These are phyloP conservation scores for Drosophila paranaensis DNA, from an alignment of 2,888 invertebrate genomes.

Conservation along the genomic window DNA sequence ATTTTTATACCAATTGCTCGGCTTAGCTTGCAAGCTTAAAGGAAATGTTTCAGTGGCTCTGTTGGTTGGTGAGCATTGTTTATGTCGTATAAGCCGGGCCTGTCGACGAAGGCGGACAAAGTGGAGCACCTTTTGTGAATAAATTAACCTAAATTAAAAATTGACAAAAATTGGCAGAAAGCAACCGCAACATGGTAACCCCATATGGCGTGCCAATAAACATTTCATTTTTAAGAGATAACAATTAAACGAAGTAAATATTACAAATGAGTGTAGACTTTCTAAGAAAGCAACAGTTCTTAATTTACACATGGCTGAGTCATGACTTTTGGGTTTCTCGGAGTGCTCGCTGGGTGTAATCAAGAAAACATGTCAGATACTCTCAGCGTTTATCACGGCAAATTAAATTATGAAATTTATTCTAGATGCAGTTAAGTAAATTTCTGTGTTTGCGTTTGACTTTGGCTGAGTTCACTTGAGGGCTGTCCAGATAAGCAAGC, in stretches of 20 bases:
- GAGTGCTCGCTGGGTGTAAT: constrained; percentile 40
- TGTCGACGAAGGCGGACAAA: not conserved
- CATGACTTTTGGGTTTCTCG: constrained; percentile 58
- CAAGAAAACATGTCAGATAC: constrained; percentile 20
- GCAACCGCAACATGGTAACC: constrained; percentile 29
- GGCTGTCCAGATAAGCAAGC: constrained; percentile 32
- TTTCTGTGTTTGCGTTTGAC: constrained; percentile 66
- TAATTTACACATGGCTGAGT: constrained; percentile 47
- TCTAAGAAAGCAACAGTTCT: constrained; percentile 60
- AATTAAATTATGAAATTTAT: constrained; percentile 48
- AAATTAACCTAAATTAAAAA: constrained; percentile 11
- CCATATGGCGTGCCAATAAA: constrained; percentile 49
- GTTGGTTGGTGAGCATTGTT: constrained; percentile 11
- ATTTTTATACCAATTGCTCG: constrained; percentile 7
- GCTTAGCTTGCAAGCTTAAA: not conserved
- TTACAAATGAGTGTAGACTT: constrained; percentile 47
- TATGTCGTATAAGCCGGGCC: constrained; percentile 10
- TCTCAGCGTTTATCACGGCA: constrained; percentile 12
- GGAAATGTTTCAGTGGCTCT: not conserved
- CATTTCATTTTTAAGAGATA: constrained; percentile 34
- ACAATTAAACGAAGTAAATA: constrained; percentile 32
- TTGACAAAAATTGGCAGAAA: not conserved
- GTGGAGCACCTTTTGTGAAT: constrained; percentile 17
- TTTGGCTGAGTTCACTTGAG: constrained; percentile 49
- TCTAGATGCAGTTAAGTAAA: constrained; percentile 77